phyloP scores from a whole-genome alignment of 2,888 invertebrate genomes.

The Orthonychiurus folsomi region DNA sequence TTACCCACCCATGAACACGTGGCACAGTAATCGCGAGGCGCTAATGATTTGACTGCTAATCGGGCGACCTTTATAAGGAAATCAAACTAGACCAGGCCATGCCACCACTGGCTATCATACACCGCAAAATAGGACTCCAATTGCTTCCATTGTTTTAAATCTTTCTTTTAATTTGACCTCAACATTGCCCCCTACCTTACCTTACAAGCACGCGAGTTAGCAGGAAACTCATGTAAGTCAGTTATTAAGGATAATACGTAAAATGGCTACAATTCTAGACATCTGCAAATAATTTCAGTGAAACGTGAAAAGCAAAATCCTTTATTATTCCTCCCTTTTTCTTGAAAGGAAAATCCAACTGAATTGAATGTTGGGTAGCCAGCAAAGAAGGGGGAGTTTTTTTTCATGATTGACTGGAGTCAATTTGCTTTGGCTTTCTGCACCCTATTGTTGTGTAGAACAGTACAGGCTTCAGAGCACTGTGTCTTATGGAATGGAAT shows the following conservation, averaged over 20 bases:
- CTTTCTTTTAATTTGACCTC: neutral
- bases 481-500: too few relatives aligned
- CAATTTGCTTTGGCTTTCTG: neutral
- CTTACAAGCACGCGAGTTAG: neutral
- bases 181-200: neutral
- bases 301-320: too few relatives aligned
- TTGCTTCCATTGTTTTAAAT: neutral
- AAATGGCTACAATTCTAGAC: too few relatives aligned
- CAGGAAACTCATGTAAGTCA: neutral
- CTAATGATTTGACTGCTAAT: neutral
- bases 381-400: neutral
- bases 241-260: too few relatives aligned
- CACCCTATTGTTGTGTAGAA: neutral
- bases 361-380: neutral
- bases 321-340: neutral
- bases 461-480: too few relatives aligned
- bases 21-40: neutral
- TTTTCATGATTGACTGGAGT: slow-evolving; percentile 1
- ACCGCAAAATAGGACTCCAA: too few relatives aligned
- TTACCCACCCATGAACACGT: neutral
- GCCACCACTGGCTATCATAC: too few relatives aligned
- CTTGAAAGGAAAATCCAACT: neutral
- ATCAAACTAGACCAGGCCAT: too few relatives aligned
- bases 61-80: neutral
- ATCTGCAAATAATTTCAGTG: too few relatives aligned